Percentiles rank a stretch among this genome's conserved stretches.
phyloP scores from a whole-genome alignment of 1,140 invertebrate genomes.

The Anastrepha obliqua region DNA sequence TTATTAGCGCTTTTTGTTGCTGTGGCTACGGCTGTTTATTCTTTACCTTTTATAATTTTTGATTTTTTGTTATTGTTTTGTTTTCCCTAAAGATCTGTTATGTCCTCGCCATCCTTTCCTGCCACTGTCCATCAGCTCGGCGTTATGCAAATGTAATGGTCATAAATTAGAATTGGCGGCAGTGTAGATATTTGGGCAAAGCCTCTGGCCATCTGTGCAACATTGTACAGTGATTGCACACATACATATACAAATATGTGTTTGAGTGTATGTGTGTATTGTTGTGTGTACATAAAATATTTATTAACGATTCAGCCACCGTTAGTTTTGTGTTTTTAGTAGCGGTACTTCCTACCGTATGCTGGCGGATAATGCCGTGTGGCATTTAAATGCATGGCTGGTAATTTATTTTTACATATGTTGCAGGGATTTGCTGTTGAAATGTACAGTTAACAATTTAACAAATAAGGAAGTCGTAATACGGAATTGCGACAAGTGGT shows the following conservation, averaged over 20 bases:
- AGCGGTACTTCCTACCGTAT: not conserved
- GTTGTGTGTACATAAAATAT: not conserved
- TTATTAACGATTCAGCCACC: not conserved
- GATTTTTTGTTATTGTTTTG: not conserved
- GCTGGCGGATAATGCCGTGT: not conserved
- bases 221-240: not conserved
- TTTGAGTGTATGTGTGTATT: not conserved
- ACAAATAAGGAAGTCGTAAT: not conserved
- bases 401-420: conserved; percentile 45
- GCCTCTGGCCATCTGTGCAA: conserved; percentile 3
- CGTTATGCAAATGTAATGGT: conserved; percentile 37
- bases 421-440: conserved; percentile 8
- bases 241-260: not conserved
- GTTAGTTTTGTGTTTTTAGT: conserved; percentile 27
- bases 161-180: conserved; percentile 43
- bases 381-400: not conserved
- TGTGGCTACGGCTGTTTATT: not conserved
- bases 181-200: not conserved
- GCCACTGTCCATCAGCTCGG: conserved; percentile 3
- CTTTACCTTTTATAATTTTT: not conserved
- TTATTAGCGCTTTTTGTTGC: not conserved
- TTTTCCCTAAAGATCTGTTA: not conserved
- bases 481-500: not conserved
- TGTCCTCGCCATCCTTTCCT: not conserved
- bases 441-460: conserved; percentile 24